Base-by-base conservation (phyloP, 2,113 vertebrate genomes). In the Ammodramus savannarum region DNA sequence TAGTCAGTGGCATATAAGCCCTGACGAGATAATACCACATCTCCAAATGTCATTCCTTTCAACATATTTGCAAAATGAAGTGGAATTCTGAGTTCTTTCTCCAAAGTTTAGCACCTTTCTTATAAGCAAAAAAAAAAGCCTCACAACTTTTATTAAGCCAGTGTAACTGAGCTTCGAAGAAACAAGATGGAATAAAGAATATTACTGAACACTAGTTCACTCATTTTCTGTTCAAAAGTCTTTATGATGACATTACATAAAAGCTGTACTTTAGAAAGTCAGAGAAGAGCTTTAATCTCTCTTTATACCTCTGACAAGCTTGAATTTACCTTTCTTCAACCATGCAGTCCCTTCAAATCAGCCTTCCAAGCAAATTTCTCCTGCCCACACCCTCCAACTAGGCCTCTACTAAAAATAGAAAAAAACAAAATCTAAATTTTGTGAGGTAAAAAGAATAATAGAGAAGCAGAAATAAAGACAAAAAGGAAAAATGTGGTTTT, bases 331-430 rank as follows among this genome's bases (percentile, higher is more conserved):
- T 80, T 83, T 89, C 68, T 81, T 83, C 51, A 88, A 72, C 65
- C 68, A 92, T 66, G 34, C n/a, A 83, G 75, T 26, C 79, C 80
- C 46, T 96, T 90, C 85, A 96, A 87, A 91, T 73, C 58, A 86
- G 49, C 49, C 55, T 91, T 93, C 51, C 75, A 88, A 75, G 57
- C 38, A 93, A 74, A 71, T 89, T 92, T 93, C 69, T 89, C 52
- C 57, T 85, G 85, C 69, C 66, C 73, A 89, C 77, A 84, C 22
- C 25, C 41, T 96, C 44, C 67, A 94, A 87, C 27, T 15, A 85
- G 49, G 38, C 34, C 57, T 81, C 73, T 57, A 59, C 13, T 54
- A 84, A 94, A 92, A 93, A 54, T 0, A 76, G 48, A 71, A 85
- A 87, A 87, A 65, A 41, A 1, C 6, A 68, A 87, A 82, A 73